phyloP scores from a whole-genome alignment of 1,140 invertebrate species.

The Habropoda laboriosa region DNA sequence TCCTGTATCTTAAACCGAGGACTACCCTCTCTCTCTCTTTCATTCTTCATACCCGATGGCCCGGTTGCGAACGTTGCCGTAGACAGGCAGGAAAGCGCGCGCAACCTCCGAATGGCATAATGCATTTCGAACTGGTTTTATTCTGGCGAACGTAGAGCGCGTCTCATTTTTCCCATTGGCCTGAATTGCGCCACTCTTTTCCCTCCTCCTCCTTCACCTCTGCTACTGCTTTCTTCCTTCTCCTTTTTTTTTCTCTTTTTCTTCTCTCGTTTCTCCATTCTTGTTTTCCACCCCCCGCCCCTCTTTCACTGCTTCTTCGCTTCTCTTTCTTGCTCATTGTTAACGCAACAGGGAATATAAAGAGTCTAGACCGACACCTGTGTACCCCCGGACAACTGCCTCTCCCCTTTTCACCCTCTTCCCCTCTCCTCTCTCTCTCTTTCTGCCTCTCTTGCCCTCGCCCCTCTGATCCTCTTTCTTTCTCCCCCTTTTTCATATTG shows the following conservation, averaged over 20 bases:
- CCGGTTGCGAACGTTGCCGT: slow-evolving; percentile 42
- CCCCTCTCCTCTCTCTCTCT: neutral
- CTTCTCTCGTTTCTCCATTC: slow-evolving; percentile 38
- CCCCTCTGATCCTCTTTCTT: too few relatives aligned
- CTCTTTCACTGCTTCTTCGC: slow-evolving; percentile 21
- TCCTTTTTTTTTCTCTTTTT: too few relatives aligned
- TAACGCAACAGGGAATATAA: slow-evolving; percentile 55
- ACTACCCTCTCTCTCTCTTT: slow-evolving; percentile 66
- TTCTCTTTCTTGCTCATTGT: slow-evolving; percentile 43
- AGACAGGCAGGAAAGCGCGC: slow-evolving; percentile 41
- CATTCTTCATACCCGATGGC: slow-evolving; percentile 72
- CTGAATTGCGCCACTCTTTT: slow-evolving; percentile 60
- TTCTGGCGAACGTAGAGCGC: slow-evolving; percentile 42
- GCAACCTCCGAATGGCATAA: slow-evolving; percentile 64
- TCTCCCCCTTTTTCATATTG: neutral
- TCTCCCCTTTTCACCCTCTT: slow-evolving; percentile 19
- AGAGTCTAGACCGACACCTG: slow-evolving; percentile 78
- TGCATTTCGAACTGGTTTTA: slow-evolving; percentile 74
- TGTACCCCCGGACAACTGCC: slow-evolving; percentile 64
- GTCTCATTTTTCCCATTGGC: slow-evolving; percentile 71
- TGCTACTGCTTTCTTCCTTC: slow-evolving; percentile 21
- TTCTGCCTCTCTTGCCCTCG: neutral
- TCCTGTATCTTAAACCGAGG: slow-evolving; percentile 50
- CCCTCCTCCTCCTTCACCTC: slow-evolving; percentile 28
- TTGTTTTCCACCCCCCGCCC: slow-evolving; percentile 29